Evolutionary conservation across 2,888 invertebrate species (phyloP).

Genomic region (Amaurobius ferox): DNA sequence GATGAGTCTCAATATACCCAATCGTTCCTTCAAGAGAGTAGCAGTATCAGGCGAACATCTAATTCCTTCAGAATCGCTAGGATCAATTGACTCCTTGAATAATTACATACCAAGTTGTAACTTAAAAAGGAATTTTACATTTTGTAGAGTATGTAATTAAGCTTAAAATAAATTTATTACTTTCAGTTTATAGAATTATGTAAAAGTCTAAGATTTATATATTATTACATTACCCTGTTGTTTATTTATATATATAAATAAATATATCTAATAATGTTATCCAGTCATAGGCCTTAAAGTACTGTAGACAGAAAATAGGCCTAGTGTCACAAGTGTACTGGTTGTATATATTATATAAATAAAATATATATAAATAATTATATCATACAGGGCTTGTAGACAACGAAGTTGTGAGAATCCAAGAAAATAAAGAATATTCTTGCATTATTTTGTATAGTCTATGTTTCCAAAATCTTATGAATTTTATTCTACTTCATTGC

Average conservation of each 20-base stretch:
- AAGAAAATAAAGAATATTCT: conserved; percentile 67
- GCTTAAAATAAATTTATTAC: conserved; percentile 67
- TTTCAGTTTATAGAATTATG: conserved; percentile 53
- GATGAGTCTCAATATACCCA: conserved; percentile 68
- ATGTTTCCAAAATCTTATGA: too few relatives aligned
- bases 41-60: conserved; percentile 66
- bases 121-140: conserved; percentile 40
- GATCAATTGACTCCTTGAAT: conserved; percentile 48
- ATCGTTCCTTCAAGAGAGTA: conserved; percentile 55
- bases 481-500: too few relatives aligned
- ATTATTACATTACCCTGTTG: conserved; percentile 37
- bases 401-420: conserved; percentile 31
- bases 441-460: conserved; percentile 62
- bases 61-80: conserved; percentile 68
- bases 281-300: conserved; percentile 54
- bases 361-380: conserved; percentile 55
- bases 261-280: conserved; percentile 21
- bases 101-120: conserved; percentile 36
- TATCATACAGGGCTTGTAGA: conserved; percentile 59
- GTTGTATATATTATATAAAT: conserved; percentile 50
- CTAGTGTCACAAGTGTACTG: conserved; percentile 58
- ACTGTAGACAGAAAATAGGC: conserved; percentile 54
- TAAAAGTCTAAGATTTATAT: conserved; percentile 44
- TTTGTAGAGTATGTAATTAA: conserved; percentile 69
- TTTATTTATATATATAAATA: conserved; percentile 21